Base-by-base conservation (phyloP, 2,888 invertebrate genomes). In the Stegophylla sp. region DNA sequence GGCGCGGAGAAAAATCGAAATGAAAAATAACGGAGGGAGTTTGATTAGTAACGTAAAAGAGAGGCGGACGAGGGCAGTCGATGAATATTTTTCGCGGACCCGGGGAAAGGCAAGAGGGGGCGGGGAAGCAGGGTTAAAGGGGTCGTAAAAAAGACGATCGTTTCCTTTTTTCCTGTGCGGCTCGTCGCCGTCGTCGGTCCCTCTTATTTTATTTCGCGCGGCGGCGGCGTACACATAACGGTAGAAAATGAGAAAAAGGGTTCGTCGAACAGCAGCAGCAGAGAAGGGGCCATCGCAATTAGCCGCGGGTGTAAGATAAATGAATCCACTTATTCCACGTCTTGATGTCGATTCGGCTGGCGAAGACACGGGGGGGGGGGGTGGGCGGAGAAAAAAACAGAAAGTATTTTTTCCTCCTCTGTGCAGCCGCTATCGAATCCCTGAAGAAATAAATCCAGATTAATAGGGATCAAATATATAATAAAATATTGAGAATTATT, bases 291-390 rank as follows among this genome's bases (percentile, higher is more conserved):
- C 69, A 71, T 79, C 79, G 71, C 79, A 79, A 79, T 79, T 79
- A 79, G 71, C 79, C 79, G 61, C 51, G 79, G 69, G 69, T 51
- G 48, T 71, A 71, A 79, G 79, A 79, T 79, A 79, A 79, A 79
- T 79, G 79, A 79, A 79, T 79, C 79, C 71, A 79, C 79, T 79
- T 79, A 79, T 79, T 79, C 61, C 45, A 63, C 79, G 79, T 79
- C 79, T 61, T 71, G 59, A 61, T 69, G 69, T 77, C 77, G 77
- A 77, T 59, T 64, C 66, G 43, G n/a, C 41, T 34, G 51, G 41
- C 10, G 9, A 23, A 56, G 28, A 51, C 48, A 10, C 13, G 15
- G 20, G 20, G 56, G 4, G 20, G 56, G 45, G 45, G 45, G 43
- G 10, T 9, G 51, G n/a, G 53, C 71, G 20, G 20, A n/a, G 20